Base-by-base conservation (phyloP, 2,113 vertebrate species). In the Hiodon tergisus region DNA sequence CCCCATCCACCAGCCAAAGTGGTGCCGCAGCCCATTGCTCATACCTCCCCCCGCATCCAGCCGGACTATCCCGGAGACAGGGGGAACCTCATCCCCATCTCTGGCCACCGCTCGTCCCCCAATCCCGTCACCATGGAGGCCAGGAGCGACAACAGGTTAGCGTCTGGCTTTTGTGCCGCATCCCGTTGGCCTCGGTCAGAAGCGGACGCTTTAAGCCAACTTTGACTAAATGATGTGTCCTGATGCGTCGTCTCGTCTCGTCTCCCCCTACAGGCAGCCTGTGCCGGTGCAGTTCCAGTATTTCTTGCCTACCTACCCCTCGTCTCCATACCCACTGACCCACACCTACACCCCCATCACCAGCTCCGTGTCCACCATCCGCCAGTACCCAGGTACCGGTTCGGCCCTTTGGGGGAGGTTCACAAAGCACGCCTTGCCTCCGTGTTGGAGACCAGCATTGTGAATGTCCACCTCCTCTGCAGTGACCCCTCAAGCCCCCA, bases 281-380 rank as follows among this genome's bases (percentile, higher is more conserved):
- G 93, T 98, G 71, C 96, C 96, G 51, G 94, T 99, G 77, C 96
- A 98, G 86, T 96, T 98, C 91, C 96, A 98, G 81, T 98, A 99
- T 87, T 98, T 96, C 86, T 80, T 98, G 67, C 95, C 96, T 2
- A 90, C 97, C 0, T 98, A 98, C 81, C 92, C 94, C 0, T 93
- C 96, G 3, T 95, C 93, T 74, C 91, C 94, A 4, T 98, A 97
- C 68, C 94, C 96, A 1, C 79, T 96, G 91, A 90, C 95, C 10
- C 96, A 98, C 84, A 96, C 95, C 47, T 99, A 98, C 75, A 98
- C 96, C 62, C 96, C 95, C 58, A 98, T 98, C 84, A 98, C 95
- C 87, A 98, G 95, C 89, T 96, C 96, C 0, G 95, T 98, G 55
- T 97, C 97, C 58, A 95, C 94, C 78, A 96, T 98, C 70, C 94